Conservation (phyloP, 2,888 invertebrate species). For the Yponomeuta sedellus region DNA sequence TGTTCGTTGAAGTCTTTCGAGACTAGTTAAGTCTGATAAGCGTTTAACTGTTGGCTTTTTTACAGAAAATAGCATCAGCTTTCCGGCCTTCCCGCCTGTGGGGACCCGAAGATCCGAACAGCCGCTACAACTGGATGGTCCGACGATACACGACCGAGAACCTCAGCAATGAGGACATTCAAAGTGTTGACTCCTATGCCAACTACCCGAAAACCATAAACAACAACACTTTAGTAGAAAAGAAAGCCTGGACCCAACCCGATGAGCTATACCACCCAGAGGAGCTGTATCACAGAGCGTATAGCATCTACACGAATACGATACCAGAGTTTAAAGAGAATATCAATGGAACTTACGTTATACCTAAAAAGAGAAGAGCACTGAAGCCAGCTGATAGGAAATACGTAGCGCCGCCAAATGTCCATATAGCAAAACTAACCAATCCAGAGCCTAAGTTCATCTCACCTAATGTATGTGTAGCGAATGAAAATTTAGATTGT, state of each 20-base stretch:
- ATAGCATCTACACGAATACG: conserved; percentile 7
- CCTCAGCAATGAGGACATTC: conserved; percentile 44
- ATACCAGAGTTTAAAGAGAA: conserved; percentile 36
- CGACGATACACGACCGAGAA: conserved; percentile 53
- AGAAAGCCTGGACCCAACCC: conserved; percentile 27
- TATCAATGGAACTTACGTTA: conserved; percentile 41
- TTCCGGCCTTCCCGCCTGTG: conserved; percentile 64
- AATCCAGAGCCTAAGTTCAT: conserved; percentile 41
- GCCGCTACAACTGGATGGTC: conserved; percentile 69
- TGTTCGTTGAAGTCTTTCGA: too few species aligned
- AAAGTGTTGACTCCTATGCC: conserved; percentile 44
- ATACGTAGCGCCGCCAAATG: neutral
- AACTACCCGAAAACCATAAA: conserved; percentile 43
- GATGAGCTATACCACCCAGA: neutral
- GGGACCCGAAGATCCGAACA: conserved; percentile 69
- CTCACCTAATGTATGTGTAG: conserved; percentile 64
- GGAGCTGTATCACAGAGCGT: neutral
- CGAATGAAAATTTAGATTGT: conserved; percentile 55
- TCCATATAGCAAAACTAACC: neutral
- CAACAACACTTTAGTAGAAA: conserved; percentile 18
- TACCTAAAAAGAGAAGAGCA: conserved; percentile 33
- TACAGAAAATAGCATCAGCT: conserved; percentile 63
- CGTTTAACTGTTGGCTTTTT: conserved; percentile 16
- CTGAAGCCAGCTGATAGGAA: conserved; percentile 26
- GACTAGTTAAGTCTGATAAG: too few species aligned